Percentiles rank a stretch among this genome's conserved stretches.
These are phyloP conservation scores for Adelges cooleyi DNA, from an alignment of 1,140 invertebrate genomes.

Conservation along the genomic window DNA sequence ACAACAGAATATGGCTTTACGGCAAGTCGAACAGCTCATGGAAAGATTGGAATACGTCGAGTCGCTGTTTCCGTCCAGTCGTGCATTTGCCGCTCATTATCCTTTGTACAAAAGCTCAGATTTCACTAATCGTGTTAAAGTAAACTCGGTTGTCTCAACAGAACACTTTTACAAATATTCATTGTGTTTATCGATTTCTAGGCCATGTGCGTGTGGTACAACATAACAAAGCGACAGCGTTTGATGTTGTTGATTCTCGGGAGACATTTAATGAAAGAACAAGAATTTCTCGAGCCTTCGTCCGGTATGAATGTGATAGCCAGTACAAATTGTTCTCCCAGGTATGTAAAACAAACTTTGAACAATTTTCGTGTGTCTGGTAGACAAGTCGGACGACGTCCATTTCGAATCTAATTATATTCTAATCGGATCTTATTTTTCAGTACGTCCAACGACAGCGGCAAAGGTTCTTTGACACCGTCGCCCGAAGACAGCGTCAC, in stretches of 20 bases:
- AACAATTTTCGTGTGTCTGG: too few relatives aligned
- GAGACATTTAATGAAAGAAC: conserved; percentile 39
- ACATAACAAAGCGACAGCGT: conserved; percentile 70
- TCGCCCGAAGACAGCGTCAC: background rate
- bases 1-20: conserved; percentile 56
- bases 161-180: too few relatives aligned
- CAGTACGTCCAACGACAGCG: conserved; percentile 8
- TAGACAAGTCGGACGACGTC: too few relatives aligned
- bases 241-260: conserved; percentile 67
- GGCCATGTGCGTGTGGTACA: conserved; percentile 81
- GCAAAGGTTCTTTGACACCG: conserved; percentile 13
- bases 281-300: conserved; percentile 10
- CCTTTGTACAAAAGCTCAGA: conserved; percentile 53
- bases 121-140: conserved; percentile 55
- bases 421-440: background rate
- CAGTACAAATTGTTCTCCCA: background rate
- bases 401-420: too few relatives aligned
- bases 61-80: conserved; percentile 70
- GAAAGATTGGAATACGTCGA: conserved; percentile 62
- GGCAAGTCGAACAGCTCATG: conserved; percentile 58
- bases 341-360: background rate
- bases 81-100: conserved; percentile 60
- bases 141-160: conserved; percentile 29
- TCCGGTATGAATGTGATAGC: background rate
- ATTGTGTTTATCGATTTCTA: conserved; percentile 35